These are phyloP conservation scores for Celastrina argiolus DNA, from an alignment of 2,888 invertebrate species.

Conservation along the genomic window DNA sequence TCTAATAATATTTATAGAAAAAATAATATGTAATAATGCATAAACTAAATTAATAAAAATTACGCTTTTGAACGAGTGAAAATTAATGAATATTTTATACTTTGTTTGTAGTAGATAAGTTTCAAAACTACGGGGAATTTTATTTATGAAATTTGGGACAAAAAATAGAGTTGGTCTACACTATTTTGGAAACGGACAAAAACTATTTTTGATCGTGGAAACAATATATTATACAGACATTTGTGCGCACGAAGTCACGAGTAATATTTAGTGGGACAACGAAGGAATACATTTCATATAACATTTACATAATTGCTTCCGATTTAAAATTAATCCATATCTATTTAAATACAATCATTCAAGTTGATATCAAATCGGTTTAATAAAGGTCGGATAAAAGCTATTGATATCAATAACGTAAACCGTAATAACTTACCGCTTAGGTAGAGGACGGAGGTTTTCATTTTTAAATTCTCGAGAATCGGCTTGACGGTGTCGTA, in stretches of 20 bases:
- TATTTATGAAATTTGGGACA: too few relatives aligned
- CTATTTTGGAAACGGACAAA: too few relatives aligned
- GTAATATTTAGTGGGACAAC: too few relatives aligned
- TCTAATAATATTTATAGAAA: background rate
- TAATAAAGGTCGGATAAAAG: background rate
- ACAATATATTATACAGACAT: too few relatives aligned
- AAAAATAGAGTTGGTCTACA: too few relatives aligned
- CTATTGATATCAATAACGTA: conserved; percentile 1
- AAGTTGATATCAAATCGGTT: background rate
- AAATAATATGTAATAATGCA: background rate
- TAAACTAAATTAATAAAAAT: background rate
- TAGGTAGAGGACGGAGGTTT: conserved; percentile 65
- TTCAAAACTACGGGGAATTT: too few relatives aligned
- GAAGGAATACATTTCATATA: too few relatives aligned
- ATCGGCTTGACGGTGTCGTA: conserved; percentile 86
- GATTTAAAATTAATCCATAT: background rate
- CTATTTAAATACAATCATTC: background rate
- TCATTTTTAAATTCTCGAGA: conserved; percentile 83
- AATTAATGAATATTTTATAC: too few relatives aligned
- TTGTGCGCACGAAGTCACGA: too few relatives aligned
- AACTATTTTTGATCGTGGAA: too few relatives aligned
- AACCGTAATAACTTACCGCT: conserved; percentile 51
- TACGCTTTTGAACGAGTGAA: too few relatives aligned
- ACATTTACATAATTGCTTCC: background rate
- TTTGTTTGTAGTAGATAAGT: too few relatives aligned